Base-by-base conservation (phyloP, 2,888 invertebrate genomes). In the Conistra vaccinii region DNA sequence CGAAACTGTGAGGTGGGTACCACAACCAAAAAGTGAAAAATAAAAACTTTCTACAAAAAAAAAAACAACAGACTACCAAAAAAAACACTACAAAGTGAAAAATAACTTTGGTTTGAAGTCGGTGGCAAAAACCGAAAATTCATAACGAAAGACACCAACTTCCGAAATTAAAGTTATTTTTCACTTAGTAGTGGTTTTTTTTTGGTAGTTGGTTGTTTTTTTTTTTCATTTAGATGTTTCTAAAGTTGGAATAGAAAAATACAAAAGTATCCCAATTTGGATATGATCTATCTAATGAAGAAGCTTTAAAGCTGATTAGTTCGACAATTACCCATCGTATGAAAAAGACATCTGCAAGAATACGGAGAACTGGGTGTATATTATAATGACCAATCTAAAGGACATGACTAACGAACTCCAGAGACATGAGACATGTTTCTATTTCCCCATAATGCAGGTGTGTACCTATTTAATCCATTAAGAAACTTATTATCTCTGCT, bases 401-500 rank as follows among this genome's bases (percentile, higher is more conserved):
- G 26, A 45, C 45, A 45, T 55, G 39, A 55, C 39, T 58, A 67
- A 72, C 14, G 17, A 73, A 60, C 45, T 45, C 23, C 53, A 60
- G 55, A 66, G 62, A 39, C 39, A 39, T 29, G 17, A 67, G 32
- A 32, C 63, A 83, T 62, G 55, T 61, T 29, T 20, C 57, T 60
- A 73, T 68, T 73, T 65, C 80, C 1, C 7, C 58, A 48, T 57
- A 73, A 39, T 55, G 85, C 80, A 80, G 85, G 81, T 84, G 81
- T 73, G 73, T 80, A 70, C 76, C 68, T 83, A 82, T 69, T 80
- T 79, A 84, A 63, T 73, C 32, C 53, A 74, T 74, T 76, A 62
- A 61, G 81, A 74, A 86, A 85, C 61, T 61, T 75, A 87, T 75
- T 77, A 76, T 71, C 77, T 85, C 57, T 39, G 26, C 55, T 63